A percentile compares a stretch with the other conserved stretches of the same genome.
Evolutionary conservation across 2,113 vertebrate genomes (phyloP).

Genomic region (Proteles cristata): DNA sequence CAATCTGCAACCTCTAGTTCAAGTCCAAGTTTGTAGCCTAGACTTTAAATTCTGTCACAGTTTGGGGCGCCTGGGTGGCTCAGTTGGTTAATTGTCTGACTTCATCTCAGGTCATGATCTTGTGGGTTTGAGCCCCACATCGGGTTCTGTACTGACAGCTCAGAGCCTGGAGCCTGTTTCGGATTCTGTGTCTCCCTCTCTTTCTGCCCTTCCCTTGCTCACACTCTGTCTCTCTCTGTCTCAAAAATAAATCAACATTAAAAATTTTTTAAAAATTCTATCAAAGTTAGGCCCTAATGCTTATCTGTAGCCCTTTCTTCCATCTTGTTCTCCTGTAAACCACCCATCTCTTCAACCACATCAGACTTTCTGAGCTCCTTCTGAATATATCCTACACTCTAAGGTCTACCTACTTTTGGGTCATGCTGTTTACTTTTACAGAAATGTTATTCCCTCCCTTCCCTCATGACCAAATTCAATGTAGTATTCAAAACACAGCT

Average conservation of each 20-base stretch:
- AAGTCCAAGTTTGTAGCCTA: constrained; percentile 6
- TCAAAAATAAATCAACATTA: too few species aligned
- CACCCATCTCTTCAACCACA: not conserved
- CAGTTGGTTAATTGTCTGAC: too few species aligned
- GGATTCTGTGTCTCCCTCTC: too few species aligned
- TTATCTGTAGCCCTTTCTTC: not conserved
- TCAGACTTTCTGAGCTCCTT: not conserved
- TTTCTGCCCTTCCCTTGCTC: too few species aligned
- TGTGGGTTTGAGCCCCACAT: too few species aligned
- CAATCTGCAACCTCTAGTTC: constrained; percentile 18
- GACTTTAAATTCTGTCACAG: not conserved
- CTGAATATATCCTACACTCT: not conserved
- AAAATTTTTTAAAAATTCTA: not conserved
- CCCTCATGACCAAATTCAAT: constrained; percentile 15
- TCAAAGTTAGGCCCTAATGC: not conserved
- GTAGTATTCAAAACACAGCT: constrained; percentile 26
- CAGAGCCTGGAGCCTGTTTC: too few species aligned
- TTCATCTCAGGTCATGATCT: too few species aligned
- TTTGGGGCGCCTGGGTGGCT: not conserved
- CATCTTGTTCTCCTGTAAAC: not conserved
- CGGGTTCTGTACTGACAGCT: too few species aligned
- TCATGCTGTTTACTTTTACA: not conserved
- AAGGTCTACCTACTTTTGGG: not conserved
- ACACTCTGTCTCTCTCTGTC: too few species aligned
- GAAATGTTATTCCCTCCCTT: not conserved